Evolutionary conservation across 2,797 vertebrate species (phyloP), one percentile per base, ranked within the genome.

Genomic region (Oreortyx pictus): DNA sequence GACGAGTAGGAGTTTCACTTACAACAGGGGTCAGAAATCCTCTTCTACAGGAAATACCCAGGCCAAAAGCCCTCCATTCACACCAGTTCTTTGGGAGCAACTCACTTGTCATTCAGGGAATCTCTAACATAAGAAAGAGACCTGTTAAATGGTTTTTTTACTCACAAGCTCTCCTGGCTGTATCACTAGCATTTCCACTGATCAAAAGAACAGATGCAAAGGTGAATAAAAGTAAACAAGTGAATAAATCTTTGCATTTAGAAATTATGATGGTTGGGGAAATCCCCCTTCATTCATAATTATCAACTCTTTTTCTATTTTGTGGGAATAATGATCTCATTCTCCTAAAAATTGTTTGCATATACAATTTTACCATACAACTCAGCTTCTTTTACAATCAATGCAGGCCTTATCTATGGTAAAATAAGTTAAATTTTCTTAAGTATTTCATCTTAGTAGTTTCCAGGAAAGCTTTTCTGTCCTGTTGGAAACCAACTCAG

Each of bases 1-100:
- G 90, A 94, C 64, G 83, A 91, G 79, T 67, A 71, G 74, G 67
- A 94, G 70, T 96, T 94, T 87, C 77, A 91, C 22, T 57, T 64
- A 62, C 46, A 86, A 64, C 17, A 50, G 47, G 75, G 94, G 49
- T 95, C 86, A 93, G 86, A 94, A 93, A 93, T 86, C 59, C 86
- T 83, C 64, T 88, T 41, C 84, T 81, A 6, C 3, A 56, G 67
- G 67, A 52, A 89, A 83, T 73, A 93, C 76, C 76, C 90, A 79
- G 71, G 73, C 90, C 79, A 86, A 54, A 67, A 90, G 47, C 49
- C 43, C 66, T 94, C 25, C 81, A 20, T 67, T 43, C 41, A 49
- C 61, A 11, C 16, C 46, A 7, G 8, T 43, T 83, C 60, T 75
- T 83, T 50, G 35, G 44, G 19, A 88, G 59, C 39, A 66, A 49